A percentile compares a stretch with the other conserved stretches of the same genome.
Evolutionary conservation across 2,888 invertebrate species (phyloP).

Genomic region (Clitarchus hookeri): DNA sequence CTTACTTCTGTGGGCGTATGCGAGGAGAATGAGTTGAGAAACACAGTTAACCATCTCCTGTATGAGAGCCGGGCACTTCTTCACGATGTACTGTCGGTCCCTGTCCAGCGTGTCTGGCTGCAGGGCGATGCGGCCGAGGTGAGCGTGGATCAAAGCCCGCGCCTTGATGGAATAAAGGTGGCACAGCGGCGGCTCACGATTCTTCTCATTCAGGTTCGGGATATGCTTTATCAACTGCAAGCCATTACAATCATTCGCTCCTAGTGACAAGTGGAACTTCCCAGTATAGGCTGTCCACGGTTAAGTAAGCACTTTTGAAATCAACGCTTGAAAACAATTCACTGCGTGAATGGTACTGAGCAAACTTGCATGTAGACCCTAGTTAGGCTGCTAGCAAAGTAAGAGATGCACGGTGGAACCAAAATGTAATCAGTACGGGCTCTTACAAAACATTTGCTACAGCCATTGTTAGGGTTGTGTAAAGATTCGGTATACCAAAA

Average conservation of each 20-base stretch:
- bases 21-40: conserved; percentile 89
- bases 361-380: too few relatives aligned
- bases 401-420: too few relatives aligned
- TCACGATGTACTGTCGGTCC: conserved; percentile 82
- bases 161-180: conserved; percentile 90
- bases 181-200: conserved; percentile 92
- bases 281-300: too few relatives aligned
- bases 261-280: not conserved
- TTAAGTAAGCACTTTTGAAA: too few relatives aligned
- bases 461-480: too few relatives aligned
- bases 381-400: too few relatives aligned
- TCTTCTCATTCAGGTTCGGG: conserved; percentile 92
- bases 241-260: not conserved
- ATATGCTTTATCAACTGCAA: conserved; percentile 86
- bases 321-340: too few relatives aligned
- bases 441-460: too few relatives aligned
- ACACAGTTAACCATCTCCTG: conserved; percentile 98
- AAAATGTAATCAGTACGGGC: too few relatives aligned
- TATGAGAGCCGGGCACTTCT: conserved; percentile 91
- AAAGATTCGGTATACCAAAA: too few relatives aligned
- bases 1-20: conserved; percentile 86
- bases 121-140: conserved; percentile 81
- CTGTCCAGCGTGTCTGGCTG: conserved; percentile 79
- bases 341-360: too few relatives aligned
- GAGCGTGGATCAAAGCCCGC: conserved; percentile 92